Base-by-base conservation (phyloP, 2,797 vertebrate species). In the Salarias fasciatus region DNA sequence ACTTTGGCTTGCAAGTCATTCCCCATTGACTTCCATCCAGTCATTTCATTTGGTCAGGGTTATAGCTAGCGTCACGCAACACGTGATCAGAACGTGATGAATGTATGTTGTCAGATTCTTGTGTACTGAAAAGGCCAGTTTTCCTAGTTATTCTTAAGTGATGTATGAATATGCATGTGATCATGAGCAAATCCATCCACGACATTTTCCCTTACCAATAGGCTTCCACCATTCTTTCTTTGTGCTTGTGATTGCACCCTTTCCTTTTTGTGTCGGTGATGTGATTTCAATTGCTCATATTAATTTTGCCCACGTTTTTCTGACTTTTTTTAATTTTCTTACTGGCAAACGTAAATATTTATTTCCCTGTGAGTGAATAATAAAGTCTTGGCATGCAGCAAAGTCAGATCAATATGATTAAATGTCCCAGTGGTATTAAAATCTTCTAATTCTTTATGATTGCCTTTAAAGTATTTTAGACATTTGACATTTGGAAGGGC, bases 1-100 rank as follows among this genome's bases (percentile, higher is more conserved):
- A 93, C 93, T 93, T 93, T 93, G 92, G 92, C 89, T 93, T 93
- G 92, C 92, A 92, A 93, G 91, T 93, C 93, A 92, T 92, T 93
- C 90, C 83, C 83, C 85, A 90, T 92, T 91, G 89, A 93, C 86
- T 83, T 86, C 79, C 91, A 92, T 91, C 81, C 88, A 80, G 55
- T 87, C 88, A 92, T 93, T 91, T 91, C 86, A 92, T 88, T 83
- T 84, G 72, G 45, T 89, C 82, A 92, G 89, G 77, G 77, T 77
- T 69, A 72, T 91, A 84, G 86, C 83, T 91, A 89, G 88, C 50
- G 63, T 59, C 36, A 51, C 65, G 54, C 80, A 83, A 70, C 70
- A 69, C 72, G 80, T 67, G 65, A 49, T 56, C 2, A 62, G 28
- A 47, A 33, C 56, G n/a, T 71, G 64, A 58, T 1, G 2, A 55